These are phyloP conservation scores for Chrysemys picta DNA, from an alignment of 2,113 vertebrate genomes.

Conservation along the genomic window DNA sequence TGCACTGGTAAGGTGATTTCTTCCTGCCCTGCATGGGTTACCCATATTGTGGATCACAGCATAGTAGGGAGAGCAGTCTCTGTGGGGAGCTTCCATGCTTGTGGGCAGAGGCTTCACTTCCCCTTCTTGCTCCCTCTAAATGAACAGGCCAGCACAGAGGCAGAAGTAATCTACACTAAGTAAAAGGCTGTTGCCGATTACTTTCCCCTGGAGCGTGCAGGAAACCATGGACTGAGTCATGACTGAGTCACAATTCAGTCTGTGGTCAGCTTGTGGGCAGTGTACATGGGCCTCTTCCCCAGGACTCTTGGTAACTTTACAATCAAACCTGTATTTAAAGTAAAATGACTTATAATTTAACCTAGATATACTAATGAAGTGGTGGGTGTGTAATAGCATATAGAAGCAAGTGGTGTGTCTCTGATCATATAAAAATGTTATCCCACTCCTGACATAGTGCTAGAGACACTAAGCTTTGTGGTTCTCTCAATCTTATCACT, in stretches of 20 bases:
- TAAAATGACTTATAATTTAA: background rate
- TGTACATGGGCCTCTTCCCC: background rate
- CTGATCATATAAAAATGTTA: background rate
- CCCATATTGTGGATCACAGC: background rate
- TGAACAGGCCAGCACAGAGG: background rate
- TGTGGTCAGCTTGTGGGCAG: background rate
- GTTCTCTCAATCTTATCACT: background rate
- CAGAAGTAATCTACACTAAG: background rate
- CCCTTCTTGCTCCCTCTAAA: background rate
- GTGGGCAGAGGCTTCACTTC: background rate
- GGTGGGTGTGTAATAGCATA: background rate
- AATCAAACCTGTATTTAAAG: background rate
- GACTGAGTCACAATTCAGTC: background rate
- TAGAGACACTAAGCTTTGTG: background rate
- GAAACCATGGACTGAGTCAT: background rate
- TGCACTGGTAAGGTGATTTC: background rate
- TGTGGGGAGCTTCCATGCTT: background rate
- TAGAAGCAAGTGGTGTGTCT: background rate
- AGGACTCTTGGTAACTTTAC: background rate
- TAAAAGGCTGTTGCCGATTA: background rate
- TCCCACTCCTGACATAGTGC: background rate
- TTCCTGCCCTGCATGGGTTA: background rate
- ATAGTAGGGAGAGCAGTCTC: background rate
- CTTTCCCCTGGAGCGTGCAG: background rate
- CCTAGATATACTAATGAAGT: background rate